phyloP scores from a whole-genome alignment of 1,140 invertebrate species.

The Catajapyx aquilonaris region DNA sequence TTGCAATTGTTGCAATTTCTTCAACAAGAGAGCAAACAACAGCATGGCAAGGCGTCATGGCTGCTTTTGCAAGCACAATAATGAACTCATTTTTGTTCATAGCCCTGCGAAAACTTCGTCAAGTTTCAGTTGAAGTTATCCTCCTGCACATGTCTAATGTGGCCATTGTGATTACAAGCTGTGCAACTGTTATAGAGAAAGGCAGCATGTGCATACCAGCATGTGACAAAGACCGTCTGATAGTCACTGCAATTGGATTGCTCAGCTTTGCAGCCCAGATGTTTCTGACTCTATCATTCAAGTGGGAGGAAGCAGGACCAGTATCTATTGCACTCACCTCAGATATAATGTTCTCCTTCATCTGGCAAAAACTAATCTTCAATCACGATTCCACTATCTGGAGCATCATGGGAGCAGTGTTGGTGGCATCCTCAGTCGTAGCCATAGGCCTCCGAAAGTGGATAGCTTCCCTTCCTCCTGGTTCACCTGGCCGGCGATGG shows the following conservation, averaged over 20 bases:
- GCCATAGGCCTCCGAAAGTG: too few relatives aligned
- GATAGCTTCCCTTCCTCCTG: too few relatives aligned
- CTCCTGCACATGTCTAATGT: not conserved
- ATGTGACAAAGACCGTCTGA: not conserved
- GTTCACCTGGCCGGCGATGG: too few relatives aligned
- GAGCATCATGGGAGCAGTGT: too few relatives aligned
- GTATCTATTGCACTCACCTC: not conserved
- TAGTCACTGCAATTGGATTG: not conserved
- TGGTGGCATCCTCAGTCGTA: too few relatives aligned
- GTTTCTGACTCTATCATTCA: not conserved
- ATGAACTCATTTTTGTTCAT: not conserved
- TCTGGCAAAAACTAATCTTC: too few relatives aligned
- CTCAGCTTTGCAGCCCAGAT: not conserved
- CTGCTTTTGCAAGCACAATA: not conserved
- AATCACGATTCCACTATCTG: too few relatives aligned
- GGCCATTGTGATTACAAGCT: not conserved
- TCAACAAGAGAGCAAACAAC: too few relatives aligned
- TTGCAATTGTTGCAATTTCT: constrained; percentile 62
- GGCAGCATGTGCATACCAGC: not conserved
- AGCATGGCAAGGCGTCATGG: not conserved
- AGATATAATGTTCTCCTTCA: not conserved
- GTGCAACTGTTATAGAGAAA: too few relatives aligned
- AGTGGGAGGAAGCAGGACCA: not conserved
- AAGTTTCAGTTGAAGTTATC: not conserved
- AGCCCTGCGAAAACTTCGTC: not conserved